These are phyloP conservation scores for Melanargia galathea DNA, from an alignment of 2,888 invertebrate genomes.

Conservation along the genomic window DNA sequence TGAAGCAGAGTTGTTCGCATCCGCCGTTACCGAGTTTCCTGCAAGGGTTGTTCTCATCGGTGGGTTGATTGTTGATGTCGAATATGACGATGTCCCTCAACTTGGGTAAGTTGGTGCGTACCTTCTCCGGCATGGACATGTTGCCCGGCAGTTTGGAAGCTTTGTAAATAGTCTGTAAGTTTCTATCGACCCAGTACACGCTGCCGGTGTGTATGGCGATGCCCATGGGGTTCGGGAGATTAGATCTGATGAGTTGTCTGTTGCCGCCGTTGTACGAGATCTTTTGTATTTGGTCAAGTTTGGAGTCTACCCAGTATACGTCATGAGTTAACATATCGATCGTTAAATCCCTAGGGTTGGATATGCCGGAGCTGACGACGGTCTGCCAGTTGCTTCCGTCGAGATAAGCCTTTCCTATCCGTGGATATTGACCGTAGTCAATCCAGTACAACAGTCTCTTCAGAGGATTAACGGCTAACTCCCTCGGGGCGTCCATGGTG, in stretches of 20 bases:
- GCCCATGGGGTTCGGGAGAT: slow-evolving; percentile 96
- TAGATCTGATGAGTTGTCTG: slow-evolving; percentile 90
- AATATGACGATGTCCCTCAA: slow-evolving; percentile 95
- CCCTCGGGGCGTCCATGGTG: slow-evolving; percentile 95
- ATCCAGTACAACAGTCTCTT: slow-evolving; percentile 98
- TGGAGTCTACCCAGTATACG: slow-evolving; percentile 98
- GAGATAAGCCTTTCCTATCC: slow-evolving; percentile 93
- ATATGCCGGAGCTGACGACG: slow-evolving; percentile 94
- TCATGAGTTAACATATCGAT: slow-evolving; percentile 97
- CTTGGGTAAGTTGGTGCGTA: slow-evolving; percentile 92
- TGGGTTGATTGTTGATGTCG: slow-evolving; percentile 93
- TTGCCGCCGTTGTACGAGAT: slow-evolving; percentile 92
- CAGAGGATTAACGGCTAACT: slow-evolving; percentile 98
- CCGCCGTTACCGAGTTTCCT: slow-evolving; percentile 88
- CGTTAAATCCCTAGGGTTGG: slow-evolving; percentile 93
- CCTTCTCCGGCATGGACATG: slow-evolving; percentile 85
- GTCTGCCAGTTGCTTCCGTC: slow-evolving; percentile 94
- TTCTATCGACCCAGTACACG: slow-evolving; percentile 97
- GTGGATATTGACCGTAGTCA: slow-evolving; percentile 97
- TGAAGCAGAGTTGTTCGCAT: slow-evolving; percentile 98
- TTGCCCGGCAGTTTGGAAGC: slow-evolving; percentile 90
- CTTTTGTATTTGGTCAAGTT: slow-evolving; percentile 96
- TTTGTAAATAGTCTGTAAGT: slow-evolving; percentile 91
- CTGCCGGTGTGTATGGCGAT: slow-evolving; percentile 92
- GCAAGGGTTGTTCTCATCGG: slow-evolving; percentile 91